Evolutionary conservation across 2,888 invertebrate genomes (phyloP).

Genomic region (Gymnocheta viridis): DNA sequence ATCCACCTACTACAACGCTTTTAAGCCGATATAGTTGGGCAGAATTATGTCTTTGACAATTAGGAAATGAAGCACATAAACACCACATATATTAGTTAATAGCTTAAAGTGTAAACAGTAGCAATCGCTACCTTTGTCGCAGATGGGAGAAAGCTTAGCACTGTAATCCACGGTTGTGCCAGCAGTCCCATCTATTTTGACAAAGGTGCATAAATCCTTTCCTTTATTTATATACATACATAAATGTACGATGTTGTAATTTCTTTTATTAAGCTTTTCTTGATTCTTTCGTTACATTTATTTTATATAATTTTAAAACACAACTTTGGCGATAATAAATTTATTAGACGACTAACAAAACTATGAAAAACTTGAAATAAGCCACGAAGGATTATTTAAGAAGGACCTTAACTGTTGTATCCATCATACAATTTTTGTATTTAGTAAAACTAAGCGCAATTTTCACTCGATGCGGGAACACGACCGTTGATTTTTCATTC

Average conservation of each 20-base stretch:
- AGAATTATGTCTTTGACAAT: not conserved
- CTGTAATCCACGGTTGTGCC: constrained; percentile 68
- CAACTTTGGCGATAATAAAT: constrained; percentile 1
- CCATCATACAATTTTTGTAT: not conserved
- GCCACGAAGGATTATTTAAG: constrained; percentile 41
- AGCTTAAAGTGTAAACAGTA: not conserved
- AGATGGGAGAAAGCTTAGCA: constrained; percentile 46
- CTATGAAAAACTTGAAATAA: constrained; percentile 9
- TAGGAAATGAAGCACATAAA: not conserved
- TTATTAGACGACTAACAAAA: constrained; percentile 7
- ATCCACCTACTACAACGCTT: not conserved
- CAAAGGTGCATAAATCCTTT: constrained; percentile 12
- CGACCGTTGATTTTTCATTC: constrained; percentile 63
- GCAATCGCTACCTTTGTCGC: not conserved
- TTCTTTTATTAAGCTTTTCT: not conserved
- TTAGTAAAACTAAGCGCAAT: not conserved
- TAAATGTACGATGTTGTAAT: not conserved
- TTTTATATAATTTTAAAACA: constrained; percentile 2
- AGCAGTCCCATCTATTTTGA: constrained; percentile 37
- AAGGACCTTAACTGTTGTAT: constrained; percentile 42
- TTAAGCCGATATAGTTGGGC: not conserved
- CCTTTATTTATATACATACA: too few species aligned
- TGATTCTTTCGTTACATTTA: constrained; percentile 34
- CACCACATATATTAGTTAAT: too few species aligned
- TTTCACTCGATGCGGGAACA: constrained; percentile 42